Evolutionary conservation across 2,888 invertebrate genomes (phyloP).

Genomic region (Hypomecis atomaria): DNA sequence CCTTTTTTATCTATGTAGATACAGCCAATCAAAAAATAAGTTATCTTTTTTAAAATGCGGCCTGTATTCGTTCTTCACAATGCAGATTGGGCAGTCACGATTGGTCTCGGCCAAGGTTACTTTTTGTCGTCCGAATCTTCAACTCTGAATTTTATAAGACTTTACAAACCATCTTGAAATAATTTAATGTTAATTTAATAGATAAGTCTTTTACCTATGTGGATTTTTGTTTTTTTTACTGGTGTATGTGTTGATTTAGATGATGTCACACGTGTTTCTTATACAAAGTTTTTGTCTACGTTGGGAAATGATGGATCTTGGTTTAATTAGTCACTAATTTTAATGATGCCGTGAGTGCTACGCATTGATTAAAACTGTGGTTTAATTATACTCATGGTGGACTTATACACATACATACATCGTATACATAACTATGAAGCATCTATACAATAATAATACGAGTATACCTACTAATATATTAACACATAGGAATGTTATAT

Average conservation of each 20-base stretch:
- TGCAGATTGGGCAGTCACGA: conserved; percentile 27
- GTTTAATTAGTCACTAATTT: conserved; percentile 21
- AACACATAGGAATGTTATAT: conserved; percentile 5
- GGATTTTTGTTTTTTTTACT: conserved; percentile 1
- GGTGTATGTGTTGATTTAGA: background rate
- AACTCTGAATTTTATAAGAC: conserved; percentile 8
- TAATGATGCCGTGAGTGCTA: conserved; percentile 10
- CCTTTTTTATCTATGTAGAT: background rate
- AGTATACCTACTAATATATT: background rate
- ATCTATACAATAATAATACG: background rate
- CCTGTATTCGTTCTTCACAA: conserved; percentile 23
- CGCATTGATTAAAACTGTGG: background rate
- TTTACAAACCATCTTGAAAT: conserved; percentile 18
- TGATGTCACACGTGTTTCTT: conserved; percentile 19
- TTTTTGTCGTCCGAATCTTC: conserved; percentile 17
- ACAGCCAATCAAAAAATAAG: background rate
- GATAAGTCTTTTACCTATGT: conserved; percentile 8
- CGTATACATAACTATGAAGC: conserved; percentile 2
- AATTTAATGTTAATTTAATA: conserved; percentile 18
- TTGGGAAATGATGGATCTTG: conserved; percentile 19
- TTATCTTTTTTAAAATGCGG: conserved; percentile 1
- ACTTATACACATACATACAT: background rate
- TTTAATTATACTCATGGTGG: background rate
- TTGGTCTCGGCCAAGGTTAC: conserved; percentile 27
- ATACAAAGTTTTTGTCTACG: conserved; percentile 17